Evolutionary conservation across 2,888 invertebrate species (phyloP), one percentile per base, ranked within the genome.

Genomic region (Iphiclides podalirius): DNA sequence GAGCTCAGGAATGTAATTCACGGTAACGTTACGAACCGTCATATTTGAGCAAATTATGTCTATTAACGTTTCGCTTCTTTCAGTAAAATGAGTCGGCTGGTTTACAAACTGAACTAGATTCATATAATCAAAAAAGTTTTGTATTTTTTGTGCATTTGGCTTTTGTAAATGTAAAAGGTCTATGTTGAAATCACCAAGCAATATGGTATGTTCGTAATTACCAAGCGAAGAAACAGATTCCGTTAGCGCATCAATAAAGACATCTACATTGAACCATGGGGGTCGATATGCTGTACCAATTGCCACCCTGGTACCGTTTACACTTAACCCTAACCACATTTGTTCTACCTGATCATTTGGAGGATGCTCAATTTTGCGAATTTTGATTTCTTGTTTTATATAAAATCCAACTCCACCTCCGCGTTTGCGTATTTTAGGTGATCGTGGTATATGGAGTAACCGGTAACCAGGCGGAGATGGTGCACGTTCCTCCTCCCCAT

Each of bases 21-120:
- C 40, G n/a, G 31, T n/a, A 9, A 40, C 15, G n/a, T 40, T 11
- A 12, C 28, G 7, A 11, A 40, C 11, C 2, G 1, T 11, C n/a
- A 28, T 28, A 11, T 41, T 28, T 2, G 28, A 14, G n/a, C 31
- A 41, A 1, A 31, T 28, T 9, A 31, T 2, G 31, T 41, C 60
- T 57, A 37, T 26, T 20, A 53, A 73, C 69, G 43, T 69, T 54
- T 59, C 57, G 28, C 38, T 28, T 38, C 50, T 34, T 1, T 11
- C 7, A 1, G 35, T 39, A 12, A 34, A 23, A 28, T 43, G 42
- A 17, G 40, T 40, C 1, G 39, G 34, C 16, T 48, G 17, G 2
- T 12, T 28, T 3, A 39, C 26, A 6, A n/a, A 8, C n/a, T 31
- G 31, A n/a, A 6, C 12, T 4, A 41, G 31, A 11, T 41, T 7